Evolutionary conservation across 2,113 vertebrate species (phyloP), one percentile per base, ranked within the genome.

Genomic region (Rhombomys opimus): DNA sequence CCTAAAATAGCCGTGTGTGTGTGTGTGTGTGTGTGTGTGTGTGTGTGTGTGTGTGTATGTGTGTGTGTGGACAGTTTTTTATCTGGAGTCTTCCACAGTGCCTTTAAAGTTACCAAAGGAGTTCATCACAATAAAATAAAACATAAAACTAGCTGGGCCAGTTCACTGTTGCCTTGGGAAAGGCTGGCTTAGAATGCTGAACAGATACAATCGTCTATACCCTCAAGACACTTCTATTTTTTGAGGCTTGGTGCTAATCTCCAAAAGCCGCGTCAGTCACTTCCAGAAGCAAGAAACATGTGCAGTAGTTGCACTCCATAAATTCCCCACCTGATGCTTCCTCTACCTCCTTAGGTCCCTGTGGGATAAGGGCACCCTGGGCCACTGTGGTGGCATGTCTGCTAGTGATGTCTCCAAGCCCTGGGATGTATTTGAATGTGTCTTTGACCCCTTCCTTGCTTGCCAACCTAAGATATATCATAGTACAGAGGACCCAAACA

Each of bases 91-190:
- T 84, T 15, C 67, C 32, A 41, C 5, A 50, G 61, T 11, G 82
- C 93, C 73, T 59, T 0, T 77, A 73, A 95, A 73, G 76, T 85
- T 91, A 86, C 46, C 54, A 85, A 82, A 95, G 35, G 85, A 32
- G 5, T 75, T 89, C 18, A 63, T 81, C 65, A 65, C 20, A 52
- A 75, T 25, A 59, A 57, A 73, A 18, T n/a, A 27, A 57, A 67
- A 11, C 54, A 7, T 68, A 86, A 80, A 50, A 38, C 63, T 87
- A 63, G 35, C 12, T 57, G 63, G 90, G 84, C n/a, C 9, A 75
- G 20, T 75, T 91, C 22, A 50, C 14, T 95, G 23, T 7, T 75
- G 38, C 77, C 75, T 95, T 95, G 68, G 52, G 52, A 91, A 95
- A 50, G 73, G 70, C 22, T 54, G 72, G 65, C 57, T 59, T 87